Conservation (phyloP, 1,140 invertebrate genomes). For the Bactericera cockerelli region DNA sequence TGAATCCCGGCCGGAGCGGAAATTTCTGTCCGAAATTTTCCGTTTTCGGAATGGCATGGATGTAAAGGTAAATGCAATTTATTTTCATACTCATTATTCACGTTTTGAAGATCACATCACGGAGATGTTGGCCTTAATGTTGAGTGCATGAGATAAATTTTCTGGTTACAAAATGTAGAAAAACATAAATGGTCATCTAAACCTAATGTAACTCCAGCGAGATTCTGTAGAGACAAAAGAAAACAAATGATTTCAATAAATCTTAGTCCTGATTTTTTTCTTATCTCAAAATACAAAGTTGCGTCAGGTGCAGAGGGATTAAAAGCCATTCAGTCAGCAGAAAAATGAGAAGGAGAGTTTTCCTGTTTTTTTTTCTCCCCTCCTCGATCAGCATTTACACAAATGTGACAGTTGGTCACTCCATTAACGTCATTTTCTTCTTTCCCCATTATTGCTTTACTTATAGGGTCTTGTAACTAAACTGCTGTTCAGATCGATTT, state of each 20-base stretch:
- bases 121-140: too few relatives aligned
- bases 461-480: neutral
- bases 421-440: neutral
- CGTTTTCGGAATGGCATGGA: too few relatives aligned
- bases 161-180: too few relatives aligned
- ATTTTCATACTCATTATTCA: too few relatives aligned
- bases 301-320: constrained; percentile 7
- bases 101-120: too few relatives aligned
- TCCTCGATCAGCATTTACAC: neutral
- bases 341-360: neutral
- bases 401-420: constrained; percentile 9
- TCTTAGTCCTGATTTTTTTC: neutral
- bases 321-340: constrained; percentile 4
- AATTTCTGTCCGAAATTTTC: too few relatives aligned
- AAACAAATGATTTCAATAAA: constrained; percentile 7
- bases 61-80: too few relatives aligned
- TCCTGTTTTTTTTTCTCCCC: neutral
- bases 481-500: neutral
- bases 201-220: too few relatives aligned
- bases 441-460: neutral
- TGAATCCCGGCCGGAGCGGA: too few relatives aligned
- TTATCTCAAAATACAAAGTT: constrained; percentile 4
- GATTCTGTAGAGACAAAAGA: neutral
- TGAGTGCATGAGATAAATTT: too few relatives aligned
- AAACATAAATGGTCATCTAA: too few relatives aligned